Evolutionary conservation across 1,140 invertebrate genomes (phyloP), one percentile per base, ranked within the genome.

Genomic region (Drosophila santomea): DNA sequence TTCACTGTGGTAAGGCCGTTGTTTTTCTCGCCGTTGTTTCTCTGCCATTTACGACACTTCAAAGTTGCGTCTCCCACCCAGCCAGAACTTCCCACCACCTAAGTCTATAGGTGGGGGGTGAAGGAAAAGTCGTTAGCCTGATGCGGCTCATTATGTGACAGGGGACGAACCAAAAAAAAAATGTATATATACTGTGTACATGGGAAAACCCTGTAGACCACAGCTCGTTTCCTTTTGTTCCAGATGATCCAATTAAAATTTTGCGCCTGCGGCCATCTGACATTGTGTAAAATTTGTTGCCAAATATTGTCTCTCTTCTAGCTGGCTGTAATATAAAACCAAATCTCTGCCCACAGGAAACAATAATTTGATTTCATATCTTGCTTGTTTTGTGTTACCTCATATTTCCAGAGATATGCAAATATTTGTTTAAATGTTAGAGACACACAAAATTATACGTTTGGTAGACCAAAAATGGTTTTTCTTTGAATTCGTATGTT

Each of bases 181-280:
- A 14, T 14, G 4, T 39, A 39, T 14, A 39, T 39, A 4, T 14
- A 39, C 38, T 39, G 14, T 39, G 14, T 14, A 39, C 14, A 39
- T 66, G 39, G 60, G 7, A 39, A 72, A 63, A 77, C 63, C 57
- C 59, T 38, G 56, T 57, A 35, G 54, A 44, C 60, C 32, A 32
- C 20, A 45, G 60, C 39, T 48, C 55, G 47, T 28, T 43, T 54
- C 28, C 28, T 58, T 61, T 69, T 79, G 75, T 75, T 58, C 52
- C 56, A 50, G 59, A 58, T 88, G 80, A 88, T 82, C 74, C 79
- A 82, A 82, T 86, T 86, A 85, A 82, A 82, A 88, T 78, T 81
- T 74, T 51, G n/a, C 63, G 69, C 72, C 66, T 68, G 38, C 61
- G 54, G 62, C 55, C 54, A 54, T n/a, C 47, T 15, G 58, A 76